Conservation (phyloP, 2,113 vertebrate species). For the Cyphomyrus discorhynchus region DNA sequence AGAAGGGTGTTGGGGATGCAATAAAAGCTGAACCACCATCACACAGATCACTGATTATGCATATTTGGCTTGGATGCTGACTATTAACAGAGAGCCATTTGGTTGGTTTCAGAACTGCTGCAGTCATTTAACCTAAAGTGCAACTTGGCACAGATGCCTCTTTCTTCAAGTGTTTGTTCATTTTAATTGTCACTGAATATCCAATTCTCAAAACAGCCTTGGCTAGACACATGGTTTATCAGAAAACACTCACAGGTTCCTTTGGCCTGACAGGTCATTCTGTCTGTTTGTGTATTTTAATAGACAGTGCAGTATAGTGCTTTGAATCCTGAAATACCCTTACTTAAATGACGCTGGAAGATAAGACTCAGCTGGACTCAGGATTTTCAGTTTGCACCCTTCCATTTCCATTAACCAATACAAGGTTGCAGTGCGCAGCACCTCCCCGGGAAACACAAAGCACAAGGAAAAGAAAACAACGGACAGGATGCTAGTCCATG, state of each 20-base stretch:
- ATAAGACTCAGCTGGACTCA: not conserved
- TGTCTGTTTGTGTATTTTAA: not conserved
- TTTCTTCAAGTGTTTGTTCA: not conserved
- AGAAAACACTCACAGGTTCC: not conserved
- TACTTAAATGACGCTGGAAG: not conserved
- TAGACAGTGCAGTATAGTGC: not conserved
- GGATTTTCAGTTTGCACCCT: not conserved
- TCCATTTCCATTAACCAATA: not conserved
- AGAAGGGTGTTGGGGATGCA: not conserved
- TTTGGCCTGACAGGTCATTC: not conserved
- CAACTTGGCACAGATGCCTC: not conserved
- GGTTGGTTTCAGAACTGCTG: not conserved
- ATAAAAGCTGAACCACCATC: not conserved
- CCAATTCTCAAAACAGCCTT: not conserved
- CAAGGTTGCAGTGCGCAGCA: not conserved
- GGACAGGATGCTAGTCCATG: not conserved
- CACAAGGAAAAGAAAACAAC: not conserved
- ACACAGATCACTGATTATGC: slow-evolving; percentile 8
- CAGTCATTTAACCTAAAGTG: not conserved
- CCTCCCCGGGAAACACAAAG: not conserved
- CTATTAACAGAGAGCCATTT: not conserved
- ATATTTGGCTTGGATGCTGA: not conserved
- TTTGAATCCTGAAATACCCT: not conserved
- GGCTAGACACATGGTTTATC: not conserved
- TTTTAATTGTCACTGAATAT: not conserved